Evolutionary conservation across 2,113 vertebrate genomes (phyloP).

Genomic region (Bucco capensis): DNA sequence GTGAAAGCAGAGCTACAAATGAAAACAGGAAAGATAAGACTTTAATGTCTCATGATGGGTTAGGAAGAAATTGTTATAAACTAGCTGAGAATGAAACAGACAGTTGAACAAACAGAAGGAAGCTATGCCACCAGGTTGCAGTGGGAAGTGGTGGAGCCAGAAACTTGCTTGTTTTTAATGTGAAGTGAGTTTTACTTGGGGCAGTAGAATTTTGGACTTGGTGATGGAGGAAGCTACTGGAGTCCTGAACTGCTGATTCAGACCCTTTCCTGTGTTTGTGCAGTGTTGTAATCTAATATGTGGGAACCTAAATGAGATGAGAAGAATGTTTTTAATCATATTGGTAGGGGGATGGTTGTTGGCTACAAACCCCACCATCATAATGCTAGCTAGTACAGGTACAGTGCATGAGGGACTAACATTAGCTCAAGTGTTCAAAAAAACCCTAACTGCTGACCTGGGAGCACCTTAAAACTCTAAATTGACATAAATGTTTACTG

Average conservation of each 20-base stretch:
- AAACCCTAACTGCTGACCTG: neutral
- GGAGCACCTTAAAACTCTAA: neutral
- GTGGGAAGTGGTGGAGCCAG: neutral
- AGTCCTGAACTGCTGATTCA: conserved; percentile 30
- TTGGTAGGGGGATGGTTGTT: neutral
- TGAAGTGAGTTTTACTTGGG: neutral
- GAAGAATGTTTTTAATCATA: neutral
- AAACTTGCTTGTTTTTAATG: neutral
- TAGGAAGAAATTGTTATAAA: neutral
- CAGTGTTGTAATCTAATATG: neutral
- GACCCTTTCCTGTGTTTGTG: neutral
- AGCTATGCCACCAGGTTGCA: neutral
- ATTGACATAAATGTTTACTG: neutral
- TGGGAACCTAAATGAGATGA: conserved; percentile 10
- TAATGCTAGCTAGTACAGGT: neutral
- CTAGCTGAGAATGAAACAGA: neutral
- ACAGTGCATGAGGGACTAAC: neutral
- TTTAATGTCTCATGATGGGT: rapidly evolving
- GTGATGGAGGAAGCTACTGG: neutral
- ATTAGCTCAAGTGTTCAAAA: neutral
- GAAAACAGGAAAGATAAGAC: neutral
- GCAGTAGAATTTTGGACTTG: neutral
- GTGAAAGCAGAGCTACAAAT: neutral
- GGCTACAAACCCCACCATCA: neutral
- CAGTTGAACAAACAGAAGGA: neutral